A percentile compares a stretch with the other conserved stretches of the same genome.
These are phyloP conservation scores for Tiphia femorata DNA, from an alignment of 2,888 invertebrate genomes.

Conservation along the genomic window DNA sequence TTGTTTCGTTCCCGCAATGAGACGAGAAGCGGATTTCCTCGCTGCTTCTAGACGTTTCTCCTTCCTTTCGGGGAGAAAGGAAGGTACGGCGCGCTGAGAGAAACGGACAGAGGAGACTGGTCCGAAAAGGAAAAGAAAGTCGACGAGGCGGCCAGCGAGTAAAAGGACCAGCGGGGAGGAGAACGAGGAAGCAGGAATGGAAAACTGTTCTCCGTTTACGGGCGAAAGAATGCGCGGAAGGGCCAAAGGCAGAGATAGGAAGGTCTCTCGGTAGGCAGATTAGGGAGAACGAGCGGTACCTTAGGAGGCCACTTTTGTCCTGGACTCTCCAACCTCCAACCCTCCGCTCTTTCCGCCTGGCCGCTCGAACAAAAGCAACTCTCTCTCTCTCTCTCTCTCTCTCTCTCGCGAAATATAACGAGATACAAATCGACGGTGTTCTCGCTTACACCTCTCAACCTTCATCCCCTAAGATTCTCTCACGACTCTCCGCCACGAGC, in stretches of 20 bases:
- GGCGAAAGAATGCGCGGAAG: not conserved
- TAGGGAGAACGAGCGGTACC: constrained; percentile 33
- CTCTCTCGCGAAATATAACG: constrained; percentile 27
- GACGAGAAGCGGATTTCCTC: constrained; percentile 29
- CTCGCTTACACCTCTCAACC: too few species aligned
- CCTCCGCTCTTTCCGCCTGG: too few species aligned
- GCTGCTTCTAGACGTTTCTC: constrained; percentile 26
- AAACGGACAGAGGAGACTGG: not conserved
- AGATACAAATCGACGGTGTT: constrained; percentile 49
- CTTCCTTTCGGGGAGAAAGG: constrained; percentile 18
- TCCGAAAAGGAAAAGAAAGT: not conserved
- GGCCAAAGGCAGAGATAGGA: not conserved
- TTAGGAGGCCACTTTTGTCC: constrained; percentile 32
- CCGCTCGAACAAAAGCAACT: constrained; percentile 24
- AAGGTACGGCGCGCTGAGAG: not conserved
- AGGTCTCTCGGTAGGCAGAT: constrained; percentile 36
- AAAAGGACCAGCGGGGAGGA: too few species aligned
- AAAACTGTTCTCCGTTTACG: not conserved
- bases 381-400: not conserved
- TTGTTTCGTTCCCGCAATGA: constrained; percentile 44
- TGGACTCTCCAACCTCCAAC: too few species aligned
- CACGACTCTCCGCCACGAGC: not conserved
- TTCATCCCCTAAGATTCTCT: too few species aligned
- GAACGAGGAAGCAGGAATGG: too few species aligned
- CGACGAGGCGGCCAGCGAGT: constrained; percentile 8